Conservation (phyloP, 2,113 vertebrate species). For the Ctenomys sociabilis region DNA sequence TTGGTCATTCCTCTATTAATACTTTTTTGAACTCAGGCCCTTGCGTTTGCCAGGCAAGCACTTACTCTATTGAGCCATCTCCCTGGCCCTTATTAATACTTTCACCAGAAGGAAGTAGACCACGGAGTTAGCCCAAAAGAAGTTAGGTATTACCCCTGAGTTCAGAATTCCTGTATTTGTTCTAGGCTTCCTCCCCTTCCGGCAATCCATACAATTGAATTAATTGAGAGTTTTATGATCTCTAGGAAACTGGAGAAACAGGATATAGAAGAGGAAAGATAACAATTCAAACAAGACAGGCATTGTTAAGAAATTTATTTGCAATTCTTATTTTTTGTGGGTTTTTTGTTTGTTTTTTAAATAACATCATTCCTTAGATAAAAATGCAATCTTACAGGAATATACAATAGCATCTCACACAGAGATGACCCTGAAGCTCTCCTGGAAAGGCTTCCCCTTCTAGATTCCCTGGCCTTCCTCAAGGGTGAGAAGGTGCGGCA, state of each 20-base stretch:
- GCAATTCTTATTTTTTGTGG: slow-evolving; percentile 89
- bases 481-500: slow-evolving; percentile 95
- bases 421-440: slow-evolving; percentile 87
- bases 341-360: slow-evolving; percentile 90
- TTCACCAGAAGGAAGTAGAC: not conserved
- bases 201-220: not conserved
- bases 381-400: slow-evolving; percentile 99
- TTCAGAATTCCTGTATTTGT: not conserved
- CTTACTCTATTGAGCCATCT: too few species aligned
- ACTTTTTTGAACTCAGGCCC: too few species aligned
- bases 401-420: slow-evolving; percentile 96
- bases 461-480: slow-evolving; percentile 88
- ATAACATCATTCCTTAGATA: slow-evolving; percentile 99
- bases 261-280: slow-evolving; percentile 83
- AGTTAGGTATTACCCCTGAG: too few species aligned
- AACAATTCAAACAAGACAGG: slow-evolving; percentile 83
- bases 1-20: not conserved
- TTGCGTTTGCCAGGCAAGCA: too few species aligned
- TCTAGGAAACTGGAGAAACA: not conserved
- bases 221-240: not conserved
- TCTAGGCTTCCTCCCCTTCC: not conserved
- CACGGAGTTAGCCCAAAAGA: not conserved
- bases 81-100: not conserved
- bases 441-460: slow-evolving; percentile 82
- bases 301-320: slow-evolving; percentile 97